Evolutionary conservation across 2,797 vertebrate species (phyloP), one percentile per base, ranked within the genome.

Genomic region (Coreius guichenoti): DNA sequence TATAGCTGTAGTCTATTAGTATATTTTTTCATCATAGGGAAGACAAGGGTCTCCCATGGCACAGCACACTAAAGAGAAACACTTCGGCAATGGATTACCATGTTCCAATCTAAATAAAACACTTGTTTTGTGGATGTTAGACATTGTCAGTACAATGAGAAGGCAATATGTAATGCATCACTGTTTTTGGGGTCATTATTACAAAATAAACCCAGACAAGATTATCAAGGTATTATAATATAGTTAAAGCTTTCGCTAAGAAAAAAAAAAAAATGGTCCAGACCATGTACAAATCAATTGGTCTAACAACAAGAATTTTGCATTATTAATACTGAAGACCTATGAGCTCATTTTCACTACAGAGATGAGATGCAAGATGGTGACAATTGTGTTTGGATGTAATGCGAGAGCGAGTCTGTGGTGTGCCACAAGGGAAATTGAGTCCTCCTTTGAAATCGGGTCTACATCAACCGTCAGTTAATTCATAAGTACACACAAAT

Each of bases 1-100:
- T 56, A 81, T 79, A 76, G 72, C 61, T 47, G 33, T 68, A 73
- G 63, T 61, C 63, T 76, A 65, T 47, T 45, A 8, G 39, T 8
- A 1, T 39, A 39, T 54, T 61, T 63, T 56, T 70, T 43, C 56
- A 36, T n/a, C 16, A 16, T 39, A 26, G 33, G 8, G 69, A 58
- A 49, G 56, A 73, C 19, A 67, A 83, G 69, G 31, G 36, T 49
- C 67, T 49, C 26, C 17, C 5, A 5, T 36, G 67, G 75, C 67
- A 79, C 33, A 33, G 19, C 0, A 16, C 65, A 26, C 39, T 49
- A 47, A 70, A 74, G 54, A 73, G 31, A 65, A 80, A 51, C 56
- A 70, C 65, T 84, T 78, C 5, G 43, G 82, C 8, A 39, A 33
- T 33, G 14, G 51, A 84, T 61, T 70, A 70, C 9, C 16, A 49